Evolutionary conservation across 2,888 invertebrate genomes (phyloP).

Genomic region (Pachydiplax longipennis): DNA sequence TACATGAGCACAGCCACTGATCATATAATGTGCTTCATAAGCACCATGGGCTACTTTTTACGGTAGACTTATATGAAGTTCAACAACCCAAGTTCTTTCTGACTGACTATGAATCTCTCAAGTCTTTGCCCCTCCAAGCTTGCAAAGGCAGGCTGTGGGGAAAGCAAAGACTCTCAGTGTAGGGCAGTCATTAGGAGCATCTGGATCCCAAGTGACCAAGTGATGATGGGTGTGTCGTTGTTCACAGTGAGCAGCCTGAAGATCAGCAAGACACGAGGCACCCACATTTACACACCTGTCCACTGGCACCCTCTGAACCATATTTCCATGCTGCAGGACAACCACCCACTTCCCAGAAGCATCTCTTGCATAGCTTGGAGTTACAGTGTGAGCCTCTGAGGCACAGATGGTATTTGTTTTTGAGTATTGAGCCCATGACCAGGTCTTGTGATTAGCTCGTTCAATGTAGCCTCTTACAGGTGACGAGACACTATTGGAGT

Average conservation of each 20-base stretch:
- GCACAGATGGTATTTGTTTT: conserved; percentile 50
- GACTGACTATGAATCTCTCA: too few relatives aligned
- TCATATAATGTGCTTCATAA: too few relatives aligned
- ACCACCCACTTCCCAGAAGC: conserved; percentile 54
- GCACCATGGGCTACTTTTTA: too few relatives aligned
- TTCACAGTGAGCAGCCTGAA: conserved; percentile 51
- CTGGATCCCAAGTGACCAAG: conserved; percentile 55
- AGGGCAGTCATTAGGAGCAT: conserved; percentile 54
- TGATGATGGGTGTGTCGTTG: conserved; percentile 54
- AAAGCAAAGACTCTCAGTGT: conserved; percentile 54
- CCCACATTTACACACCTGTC: conserved; percentile 52
- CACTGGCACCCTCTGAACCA: conserved; percentile 53
- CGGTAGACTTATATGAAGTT: too few relatives aligned
- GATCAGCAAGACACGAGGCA: conserved; percentile 48
- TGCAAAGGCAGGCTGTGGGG: conserved; percentile 54
- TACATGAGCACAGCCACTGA: too few relatives aligned
- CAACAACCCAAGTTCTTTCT: too few relatives aligned
- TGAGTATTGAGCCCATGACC: conserved; percentile 49
- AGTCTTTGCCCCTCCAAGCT: too few relatives aligned
- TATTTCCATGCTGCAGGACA: conserved; percentile 53
- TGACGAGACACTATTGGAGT: conserved; percentile 26
- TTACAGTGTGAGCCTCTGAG: conserved; percentile 49
- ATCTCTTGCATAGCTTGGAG: conserved; percentile 54
- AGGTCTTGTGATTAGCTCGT: conserved; percentile 48
- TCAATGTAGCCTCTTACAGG: conserved; percentile 46